phyloP scores from a whole-genome alignment of 2,797 vertebrate species.

The Liasis olivaceus region DNA sequence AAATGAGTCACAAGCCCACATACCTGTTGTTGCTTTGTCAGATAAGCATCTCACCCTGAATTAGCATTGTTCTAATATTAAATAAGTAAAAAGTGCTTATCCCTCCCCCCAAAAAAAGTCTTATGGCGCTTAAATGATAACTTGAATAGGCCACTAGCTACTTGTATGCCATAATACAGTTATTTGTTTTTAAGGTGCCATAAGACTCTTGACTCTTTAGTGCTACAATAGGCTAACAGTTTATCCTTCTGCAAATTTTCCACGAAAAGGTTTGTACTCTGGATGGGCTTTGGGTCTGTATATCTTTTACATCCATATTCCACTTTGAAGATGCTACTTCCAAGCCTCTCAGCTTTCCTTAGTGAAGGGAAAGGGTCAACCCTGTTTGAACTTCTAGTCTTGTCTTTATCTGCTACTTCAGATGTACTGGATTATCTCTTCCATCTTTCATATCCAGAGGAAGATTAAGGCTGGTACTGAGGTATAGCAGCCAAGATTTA shows the following conservation, averaged over 20 bases:
- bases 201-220: too few relatives aligned
- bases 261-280: not conserved
- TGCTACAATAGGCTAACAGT: too few relatives aligned
- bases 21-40: not conserved
- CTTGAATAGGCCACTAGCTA: too few relatives aligned
- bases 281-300: too few relatives aligned
- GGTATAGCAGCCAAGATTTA: too few relatives aligned
- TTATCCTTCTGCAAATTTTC: not conserved
- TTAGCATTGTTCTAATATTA: not conserved
- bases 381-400: not conserved
- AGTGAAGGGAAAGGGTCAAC: not conserved
- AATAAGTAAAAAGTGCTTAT: not conserved
- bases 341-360: not conserved
- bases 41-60: not conserved
- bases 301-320: not conserved
- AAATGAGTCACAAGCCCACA: not conserved
- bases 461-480: too few relatives aligned
- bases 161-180: too few relatives aligned
- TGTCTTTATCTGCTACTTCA: too few relatives aligned
- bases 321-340: not conserved
- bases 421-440: not conserved
- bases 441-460: too few relatives aligned
- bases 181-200: too few relatives aligned
- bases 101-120: not conserved
- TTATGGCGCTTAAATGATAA: too few relatives aligned